Evolutionary conservation across 2,113 vertebrate species (phyloP).

Genomic region (Struthio camelus): DNA sequence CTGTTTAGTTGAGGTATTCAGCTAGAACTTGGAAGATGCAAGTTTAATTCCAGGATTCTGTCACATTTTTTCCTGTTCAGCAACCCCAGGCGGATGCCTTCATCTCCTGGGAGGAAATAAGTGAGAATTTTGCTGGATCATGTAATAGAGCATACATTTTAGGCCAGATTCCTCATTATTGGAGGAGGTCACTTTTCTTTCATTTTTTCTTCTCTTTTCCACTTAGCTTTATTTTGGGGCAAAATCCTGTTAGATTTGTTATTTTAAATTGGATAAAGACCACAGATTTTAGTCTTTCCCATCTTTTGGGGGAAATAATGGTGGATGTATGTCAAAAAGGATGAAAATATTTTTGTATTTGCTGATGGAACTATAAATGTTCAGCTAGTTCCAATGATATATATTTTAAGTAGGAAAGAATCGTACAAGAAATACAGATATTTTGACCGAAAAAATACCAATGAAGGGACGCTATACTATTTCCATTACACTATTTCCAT

Average conservation of each 20-base stretch:
- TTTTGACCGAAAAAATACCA: neutral
- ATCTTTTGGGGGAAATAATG: neutral
- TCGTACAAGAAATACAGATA: neutral
- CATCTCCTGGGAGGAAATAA: neutral
- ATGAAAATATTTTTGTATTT: neutral
- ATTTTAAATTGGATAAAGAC: neutral
- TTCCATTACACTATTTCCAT: neutral
- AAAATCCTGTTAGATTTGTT: neutral
- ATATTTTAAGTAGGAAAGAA: neutral
- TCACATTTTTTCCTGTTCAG: neutral
- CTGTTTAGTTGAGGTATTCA: neutral
- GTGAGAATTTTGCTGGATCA: neutral
- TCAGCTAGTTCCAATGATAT: neutral
- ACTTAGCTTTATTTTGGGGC: neutral
- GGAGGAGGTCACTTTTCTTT: neutral
- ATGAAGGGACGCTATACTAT: neutral
- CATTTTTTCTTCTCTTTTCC: neutral
- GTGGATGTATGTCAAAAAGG: neutral
- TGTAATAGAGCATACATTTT: neutral
- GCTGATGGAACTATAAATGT: neutral
- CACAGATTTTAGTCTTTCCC: neutral
- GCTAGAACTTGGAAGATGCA: neutral
- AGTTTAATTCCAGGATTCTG: neutral
- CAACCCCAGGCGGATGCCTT: neutral
- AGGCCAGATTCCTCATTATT: neutral